Evolutionary conservation across 1,140 invertebrate genomes (phyloP).

Genomic region (Campoletis sonorensis): DNA sequence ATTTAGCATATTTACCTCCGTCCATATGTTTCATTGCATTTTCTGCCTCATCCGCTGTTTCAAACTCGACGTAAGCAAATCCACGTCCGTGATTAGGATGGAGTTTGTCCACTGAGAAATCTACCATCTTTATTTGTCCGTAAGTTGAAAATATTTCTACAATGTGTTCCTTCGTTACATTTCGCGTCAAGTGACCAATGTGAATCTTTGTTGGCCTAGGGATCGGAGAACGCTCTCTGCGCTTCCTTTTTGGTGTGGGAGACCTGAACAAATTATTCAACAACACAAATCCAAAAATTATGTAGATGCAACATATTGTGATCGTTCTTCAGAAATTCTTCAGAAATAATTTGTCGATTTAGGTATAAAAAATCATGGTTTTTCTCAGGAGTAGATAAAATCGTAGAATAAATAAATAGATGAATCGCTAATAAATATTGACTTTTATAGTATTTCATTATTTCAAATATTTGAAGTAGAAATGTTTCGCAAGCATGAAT

Average conservation of each 20-base stretch:
- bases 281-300: too few relatives aligned
- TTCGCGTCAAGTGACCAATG: slow-evolving; percentile 92
- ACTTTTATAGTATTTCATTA: too few relatives aligned
- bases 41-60: slow-evolving; percentile 95
- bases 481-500: too few relatives aligned
- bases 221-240: slow-evolving; percentile 88
- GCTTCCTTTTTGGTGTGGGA: slow-evolving; percentile 78
- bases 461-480: too few relatives aligned
- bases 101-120: slow-evolving; percentile 91
- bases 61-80: slow-evolving; percentile 97
- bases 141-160: slow-evolving; percentile 96
- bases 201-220: slow-evolving; percentile 94
- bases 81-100: slow-evolving; percentile 92
- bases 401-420: too few relatives aligned
- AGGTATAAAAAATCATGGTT: too few relatives aligned
- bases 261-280: slow-evolving; percentile 71
- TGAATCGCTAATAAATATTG: too few relatives aligned
- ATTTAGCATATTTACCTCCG: slow-evolving; percentile 84
- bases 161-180: slow-evolving; percentile 95
- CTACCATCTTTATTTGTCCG: slow-evolving; percentile 92
- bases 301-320: too few relatives aligned
- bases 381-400: too few relatives aligned
- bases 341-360: too few relatives aligned
- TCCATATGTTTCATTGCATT: slow-evolving; percentile 99
- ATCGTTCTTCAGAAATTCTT: too few relatives aligned